Percentiles rank a stretch among this genome's conserved stretches.
Evolutionary conservation across 2,888 invertebrate genomes (phyloP).

Genomic region (Norana najaformis): DNA sequence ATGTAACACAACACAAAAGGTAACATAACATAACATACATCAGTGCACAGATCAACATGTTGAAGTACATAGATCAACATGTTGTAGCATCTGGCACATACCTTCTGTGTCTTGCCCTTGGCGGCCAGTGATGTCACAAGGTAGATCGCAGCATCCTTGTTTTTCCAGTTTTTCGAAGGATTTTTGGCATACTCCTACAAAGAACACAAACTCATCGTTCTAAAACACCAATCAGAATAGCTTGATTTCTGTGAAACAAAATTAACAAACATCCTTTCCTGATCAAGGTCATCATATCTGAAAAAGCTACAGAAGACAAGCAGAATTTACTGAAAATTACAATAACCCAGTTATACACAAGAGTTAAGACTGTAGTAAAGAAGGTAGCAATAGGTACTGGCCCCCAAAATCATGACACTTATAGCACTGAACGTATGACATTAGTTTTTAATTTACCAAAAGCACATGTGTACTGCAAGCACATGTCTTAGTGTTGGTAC

Average conservation of each 20-base stretch:
- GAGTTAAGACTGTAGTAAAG: not conserved
- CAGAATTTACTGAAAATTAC: not conserved
- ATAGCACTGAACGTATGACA: too few species aligned
- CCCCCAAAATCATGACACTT: not conserved
- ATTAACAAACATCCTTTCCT: not conserved
- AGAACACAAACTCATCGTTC: not conserved
- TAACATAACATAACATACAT: not conserved
- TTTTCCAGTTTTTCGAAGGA: constrained; percentile 81
- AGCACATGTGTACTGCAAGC: too few species aligned
- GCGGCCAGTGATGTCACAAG: constrained; percentile 92
- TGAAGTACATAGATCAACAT: not conserved
- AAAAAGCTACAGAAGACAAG: not conserved
- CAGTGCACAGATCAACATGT: not conserved
- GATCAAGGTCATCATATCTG: not conserved
- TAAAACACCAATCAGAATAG: not conserved
- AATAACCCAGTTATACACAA: not conserved
- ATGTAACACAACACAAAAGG: not conserved
- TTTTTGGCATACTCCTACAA: constrained; percentile 75
- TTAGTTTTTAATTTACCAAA: too few species aligned
- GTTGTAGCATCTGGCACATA: constrained; percentile 26
- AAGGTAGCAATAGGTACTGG: not conserved
- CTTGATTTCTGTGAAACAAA: not conserved
- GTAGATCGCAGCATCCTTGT: constrained; percentile 93
- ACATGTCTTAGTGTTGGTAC: too few species aligned
- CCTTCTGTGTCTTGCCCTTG: constrained; percentile 68